phyloP scores from a whole-genome alignment of 2,888 invertebrate genomes.

The Pristionchus arcanus region DNA sequence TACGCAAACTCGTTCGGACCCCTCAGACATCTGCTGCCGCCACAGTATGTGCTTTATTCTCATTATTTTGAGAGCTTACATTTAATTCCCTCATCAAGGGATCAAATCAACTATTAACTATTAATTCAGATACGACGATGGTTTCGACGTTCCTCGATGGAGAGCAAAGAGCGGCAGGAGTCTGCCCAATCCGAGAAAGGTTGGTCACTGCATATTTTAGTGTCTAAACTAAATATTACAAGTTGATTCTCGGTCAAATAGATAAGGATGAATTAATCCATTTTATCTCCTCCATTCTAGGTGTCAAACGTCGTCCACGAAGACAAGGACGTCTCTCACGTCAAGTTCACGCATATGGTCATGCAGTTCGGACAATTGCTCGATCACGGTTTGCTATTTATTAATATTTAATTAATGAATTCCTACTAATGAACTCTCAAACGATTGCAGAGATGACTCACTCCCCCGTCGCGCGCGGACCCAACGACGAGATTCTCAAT shows the following conservation, averaged over 20 bases:
- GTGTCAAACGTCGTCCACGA: conserved; percentile 78
- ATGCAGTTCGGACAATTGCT: conserved; percentile 97
- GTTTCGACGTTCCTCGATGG: conserved; percentile 69
- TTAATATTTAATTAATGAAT: conserved; percentile 55
- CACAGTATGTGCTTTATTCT: conserved; percentile 78
- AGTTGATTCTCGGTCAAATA: no score
- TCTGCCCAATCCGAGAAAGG: conserved; percentile 75
- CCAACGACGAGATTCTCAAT: conserved; percentile 78
- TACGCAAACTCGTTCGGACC: conserved; percentile 78
- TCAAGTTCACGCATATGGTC: conserved; percentile 81
- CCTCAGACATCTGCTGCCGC: conserved; percentile 79
- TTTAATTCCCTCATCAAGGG: background rate
- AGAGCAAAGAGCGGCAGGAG: conserved; percentile 69
- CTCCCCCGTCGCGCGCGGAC: conserved; percentile 77
- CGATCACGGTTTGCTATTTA: conserved; percentile 87
- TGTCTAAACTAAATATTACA: no score
- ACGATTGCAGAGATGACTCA: conserved; percentile 71
- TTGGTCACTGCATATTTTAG: conserved; percentile 7
- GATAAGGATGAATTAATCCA: no score
- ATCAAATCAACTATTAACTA: no score
- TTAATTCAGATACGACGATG: conserved; percentile 48
- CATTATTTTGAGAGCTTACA: background rate
- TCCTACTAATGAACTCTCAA: no score
- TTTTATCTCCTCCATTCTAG: background rate
- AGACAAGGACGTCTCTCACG: conserved; percentile 72